Evolutionary conservation across 1,140 invertebrate species (phyloP).

Genomic region (Mesaphorura yosii): DNA sequence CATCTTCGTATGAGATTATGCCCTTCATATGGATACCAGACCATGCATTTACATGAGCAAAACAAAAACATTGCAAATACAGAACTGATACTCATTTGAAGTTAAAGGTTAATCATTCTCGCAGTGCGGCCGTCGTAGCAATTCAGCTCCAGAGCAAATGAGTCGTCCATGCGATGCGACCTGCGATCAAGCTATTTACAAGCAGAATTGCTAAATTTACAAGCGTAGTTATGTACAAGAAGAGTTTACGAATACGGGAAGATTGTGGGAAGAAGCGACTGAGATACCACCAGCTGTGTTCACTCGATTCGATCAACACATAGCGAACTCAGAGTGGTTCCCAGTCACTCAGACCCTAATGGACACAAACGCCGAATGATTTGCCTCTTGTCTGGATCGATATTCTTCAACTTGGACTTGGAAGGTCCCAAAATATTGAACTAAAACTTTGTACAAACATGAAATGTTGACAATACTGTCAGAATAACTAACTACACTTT

Average conservation of each 20-base stretch:
- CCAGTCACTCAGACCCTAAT: conserved; percentile 48
- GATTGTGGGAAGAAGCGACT: conserved; percentile 46
- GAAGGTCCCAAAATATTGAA: too few species aligned
- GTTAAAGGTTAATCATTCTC: background rate
- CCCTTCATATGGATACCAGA: conserved; percentile 87
- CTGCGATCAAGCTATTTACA: background rate
- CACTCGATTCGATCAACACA: conserved; percentile 57
- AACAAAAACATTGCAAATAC: conserved; percentile 76
- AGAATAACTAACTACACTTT: too few species aligned
- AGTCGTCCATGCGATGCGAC: background rate
- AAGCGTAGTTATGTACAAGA: background rate
- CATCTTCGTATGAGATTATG: too few species aligned
- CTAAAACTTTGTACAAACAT: too few species aligned
- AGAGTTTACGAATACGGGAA: background rate
- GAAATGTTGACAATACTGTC: too few species aligned
- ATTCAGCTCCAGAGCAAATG: background rate
- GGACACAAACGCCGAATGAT: too few species aligned
- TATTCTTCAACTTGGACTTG: too few species aligned
- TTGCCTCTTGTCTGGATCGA: too few species aligned
- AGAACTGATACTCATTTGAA: conserved; percentile 79
- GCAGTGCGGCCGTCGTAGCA: too few species aligned
- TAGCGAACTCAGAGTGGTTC: conserved; percentile 91
- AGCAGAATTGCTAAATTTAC: background rate
- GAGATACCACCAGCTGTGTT: conserved; percentile 99
- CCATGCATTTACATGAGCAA: conserved; percentile 99